Evolutionary conservation across 2,113 vertebrate species (phyloP), one percentile per base, ranked within the genome.

Genomic region (Morone chrysops): DNA sequence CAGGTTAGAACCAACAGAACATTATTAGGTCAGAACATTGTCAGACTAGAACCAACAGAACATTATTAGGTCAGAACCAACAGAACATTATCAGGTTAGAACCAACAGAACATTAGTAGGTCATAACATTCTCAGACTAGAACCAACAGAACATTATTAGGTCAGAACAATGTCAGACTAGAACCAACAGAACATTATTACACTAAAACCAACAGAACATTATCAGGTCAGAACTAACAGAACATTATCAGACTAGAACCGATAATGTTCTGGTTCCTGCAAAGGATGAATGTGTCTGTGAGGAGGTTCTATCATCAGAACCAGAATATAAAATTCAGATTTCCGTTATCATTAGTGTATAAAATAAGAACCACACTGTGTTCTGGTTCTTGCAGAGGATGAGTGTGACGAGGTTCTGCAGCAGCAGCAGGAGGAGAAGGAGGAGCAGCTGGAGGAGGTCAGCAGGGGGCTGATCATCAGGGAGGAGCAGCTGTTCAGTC

Each of bases 401-500:
- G 38, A 80, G 51, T 17, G 2, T 25, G 17, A 40, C 38, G 74
- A 81, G 60, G 50, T 2, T 25, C 22, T 38, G 38, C 53, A 47
- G 59, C 43, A 56, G 60, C 47, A 54, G 57, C 22, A 13, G 75
- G 14, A 57, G n/a, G 36, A 45, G 48, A 2, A 74, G 16, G 60
- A 65, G 45, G 73, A 78, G 54, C 20, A 45, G 54, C 48, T 94
- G 70, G 87, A 83, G 61, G 80, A 92, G 66, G 80, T 93, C 13
- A 69, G 92, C 43, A 89, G 87, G 54, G 90, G 87, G 73, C 93
- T 99, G 59, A 90, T 97, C 65, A 11, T 45, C 71, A 88, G 94
- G 80, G 97, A 98, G 91, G 93, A 92, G 43, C 88, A 84, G 66
- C 80, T 96, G 31, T 94, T 88, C 94, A 90, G 78, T 83, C 79